Conservation (phyloP, 1,140 invertebrate genomes). For the Lepidostoma basale region DNA sequence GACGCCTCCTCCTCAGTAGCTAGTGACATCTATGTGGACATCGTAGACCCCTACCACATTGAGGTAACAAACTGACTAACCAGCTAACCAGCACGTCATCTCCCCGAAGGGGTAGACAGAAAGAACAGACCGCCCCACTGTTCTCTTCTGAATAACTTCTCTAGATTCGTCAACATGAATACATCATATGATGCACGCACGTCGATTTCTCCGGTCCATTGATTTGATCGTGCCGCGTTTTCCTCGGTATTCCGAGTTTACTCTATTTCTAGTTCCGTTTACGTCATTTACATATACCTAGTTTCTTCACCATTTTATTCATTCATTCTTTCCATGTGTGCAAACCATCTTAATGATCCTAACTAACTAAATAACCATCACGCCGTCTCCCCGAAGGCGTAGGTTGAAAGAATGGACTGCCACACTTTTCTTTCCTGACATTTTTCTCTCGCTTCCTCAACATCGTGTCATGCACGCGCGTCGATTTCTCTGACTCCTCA, state of each 20-base stretch:
- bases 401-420: too few species aligned
- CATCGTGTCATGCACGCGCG: too few species aligned
- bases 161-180: neutral
- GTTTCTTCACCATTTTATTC: too few species aligned
- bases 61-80: neutral
- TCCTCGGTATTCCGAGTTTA: too few species aligned
- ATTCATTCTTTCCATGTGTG: too few species aligned
- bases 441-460: too few species aligned
- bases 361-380: too few species aligned
- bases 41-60: neutral
- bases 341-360: too few species aligned
- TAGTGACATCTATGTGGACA: constrained; percentile 3
- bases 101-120: neutral
- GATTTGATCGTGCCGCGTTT: neutral
- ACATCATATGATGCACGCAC: neutral
- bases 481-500: neutral
- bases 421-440: too few species aligned
- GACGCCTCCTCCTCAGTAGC: neutral
- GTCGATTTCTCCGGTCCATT: neutral
- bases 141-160: neutral
- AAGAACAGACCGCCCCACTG: neutral
- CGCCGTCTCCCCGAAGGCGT: too few species aligned
- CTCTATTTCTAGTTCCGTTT: too few species aligned
- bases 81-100: neutral
- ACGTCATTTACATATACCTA: too few species aligned